Conservation (phyloP, 2,888 invertebrate species). For the Villa cingulata region DNA sequence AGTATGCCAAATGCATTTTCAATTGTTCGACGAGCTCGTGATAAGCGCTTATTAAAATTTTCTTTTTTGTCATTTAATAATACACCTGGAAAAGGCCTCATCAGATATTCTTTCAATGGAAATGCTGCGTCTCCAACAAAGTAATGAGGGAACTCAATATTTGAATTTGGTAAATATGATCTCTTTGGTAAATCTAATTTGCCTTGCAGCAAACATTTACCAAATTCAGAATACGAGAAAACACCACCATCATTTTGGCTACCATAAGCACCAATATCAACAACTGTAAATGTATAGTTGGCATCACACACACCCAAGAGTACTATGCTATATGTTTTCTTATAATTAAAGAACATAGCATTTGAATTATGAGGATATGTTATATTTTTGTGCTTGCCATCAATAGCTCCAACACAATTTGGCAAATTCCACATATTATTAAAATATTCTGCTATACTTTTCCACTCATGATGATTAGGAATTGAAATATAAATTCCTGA, state of each 20-base stretch:
- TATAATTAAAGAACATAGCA: neutral
- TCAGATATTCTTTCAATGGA: constrained; percentile 5
- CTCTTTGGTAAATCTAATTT: neutral
- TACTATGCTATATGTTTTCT: neutral
- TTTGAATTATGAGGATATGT: neutral
- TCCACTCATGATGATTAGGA: neutral
- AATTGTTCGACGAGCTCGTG: constrained; percentile 4
- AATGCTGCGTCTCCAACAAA: constrained; percentile 10
- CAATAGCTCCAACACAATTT: neutral
- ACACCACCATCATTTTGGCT: neutral
- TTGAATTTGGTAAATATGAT: neutral
- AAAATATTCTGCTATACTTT: neutral
- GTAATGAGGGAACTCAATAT: constrained; percentile 1
- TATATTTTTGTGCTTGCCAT: neutral
- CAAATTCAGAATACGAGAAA: neutral
- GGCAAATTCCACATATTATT: neutral
- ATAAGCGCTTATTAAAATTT: constrained; percentile 6
- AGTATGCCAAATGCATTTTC: constrained; percentile 10
- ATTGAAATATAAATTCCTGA: neutral
- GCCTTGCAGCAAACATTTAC: neutral
- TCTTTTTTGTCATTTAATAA: neutral
- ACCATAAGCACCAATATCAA: neutral
- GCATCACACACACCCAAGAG: neutral
- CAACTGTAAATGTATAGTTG: neutral
- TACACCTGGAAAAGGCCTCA: constrained; percentile 7